phyloP scores from a whole-genome alignment of 2,797 vertebrate genomes.

The Uromys caudimaculatus region DNA sequence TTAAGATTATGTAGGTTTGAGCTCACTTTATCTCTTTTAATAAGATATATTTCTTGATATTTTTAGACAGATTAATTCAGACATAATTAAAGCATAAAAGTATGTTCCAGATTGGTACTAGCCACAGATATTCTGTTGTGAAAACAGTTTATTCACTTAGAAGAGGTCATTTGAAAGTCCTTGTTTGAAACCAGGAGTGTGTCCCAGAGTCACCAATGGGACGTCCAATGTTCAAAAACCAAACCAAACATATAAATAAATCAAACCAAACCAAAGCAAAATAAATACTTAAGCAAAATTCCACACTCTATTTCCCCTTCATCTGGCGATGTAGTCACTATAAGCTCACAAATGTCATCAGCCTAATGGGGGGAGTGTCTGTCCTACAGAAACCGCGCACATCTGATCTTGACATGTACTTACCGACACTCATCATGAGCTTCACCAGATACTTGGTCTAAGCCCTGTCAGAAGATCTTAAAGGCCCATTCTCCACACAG shows the following conservation, averaged over 20 bases:
- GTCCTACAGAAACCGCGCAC: neutral
- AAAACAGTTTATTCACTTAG: neutral
- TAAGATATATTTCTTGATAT: neutral
- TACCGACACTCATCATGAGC: neutral
- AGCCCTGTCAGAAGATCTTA: neutral
- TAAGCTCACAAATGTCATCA: neutral
- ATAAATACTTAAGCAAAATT: neutral
- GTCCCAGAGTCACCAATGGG: neutral
- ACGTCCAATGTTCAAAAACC: neutral
- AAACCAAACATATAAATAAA: neutral
- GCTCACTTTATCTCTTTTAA: neutral
- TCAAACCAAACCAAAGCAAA: neutral
- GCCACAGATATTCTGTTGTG: neutral
- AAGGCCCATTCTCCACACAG: neutral
- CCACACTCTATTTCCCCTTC: neutral
- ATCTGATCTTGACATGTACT: neutral
- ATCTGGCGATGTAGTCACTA: neutral
- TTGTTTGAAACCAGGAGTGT: neutral
- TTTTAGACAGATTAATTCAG: neutral
- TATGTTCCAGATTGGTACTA: constrained; percentile 6
- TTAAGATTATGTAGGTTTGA: neutral
- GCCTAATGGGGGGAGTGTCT: no score
- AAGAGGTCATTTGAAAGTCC: neutral
- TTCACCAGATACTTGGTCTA: neutral
- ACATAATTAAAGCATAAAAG: constrained; percentile 46